phyloP scores from a whole-genome alignment of 2,113 vertebrate species.

The Orientallactaga bullata region DNA sequence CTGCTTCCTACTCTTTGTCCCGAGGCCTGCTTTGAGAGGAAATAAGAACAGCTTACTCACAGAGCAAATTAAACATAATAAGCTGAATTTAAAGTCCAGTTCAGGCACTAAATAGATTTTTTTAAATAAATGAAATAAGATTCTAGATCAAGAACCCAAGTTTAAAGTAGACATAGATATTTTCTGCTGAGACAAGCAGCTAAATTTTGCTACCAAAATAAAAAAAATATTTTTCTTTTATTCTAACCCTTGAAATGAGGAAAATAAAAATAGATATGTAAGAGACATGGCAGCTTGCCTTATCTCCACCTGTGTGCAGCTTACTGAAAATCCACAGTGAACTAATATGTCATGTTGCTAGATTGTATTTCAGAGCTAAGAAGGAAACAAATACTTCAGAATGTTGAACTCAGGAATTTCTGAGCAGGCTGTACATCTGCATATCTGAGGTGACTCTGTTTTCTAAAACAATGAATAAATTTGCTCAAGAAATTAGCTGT shows the following conservation, averaged over 20 bases:
- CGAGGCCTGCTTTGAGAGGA: background rate
- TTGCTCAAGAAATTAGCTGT: slow-evolving; percentile 80
- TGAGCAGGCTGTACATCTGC: slow-evolving; percentile 9
- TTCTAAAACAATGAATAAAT: slow-evolving; percentile 69
- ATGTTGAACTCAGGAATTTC: slow-evolving; percentile 59
- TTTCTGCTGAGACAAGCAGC: slow-evolving; percentile 37
- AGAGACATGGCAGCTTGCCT: slow-evolving; percentile 27
- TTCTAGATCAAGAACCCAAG: slow-evolving; percentile 23
- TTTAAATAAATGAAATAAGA: slow-evolving; percentile 48
- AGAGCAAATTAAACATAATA: background rate
- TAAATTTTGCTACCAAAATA: slow-evolving; percentile 56
- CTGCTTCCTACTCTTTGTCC: background rate
- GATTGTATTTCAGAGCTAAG: slow-evolving; percentile 53
- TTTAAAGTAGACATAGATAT: slow-evolving; percentile 42
- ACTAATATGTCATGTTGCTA: slow-evolving; percentile 39
- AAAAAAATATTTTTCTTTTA: slow-evolving; percentile 13
- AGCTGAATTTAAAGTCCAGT: background rate
- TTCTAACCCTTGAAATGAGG: background rate
- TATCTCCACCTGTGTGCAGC: slow-evolving; percentile 33
- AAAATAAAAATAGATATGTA: background rate
- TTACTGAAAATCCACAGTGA: slow-evolving; percentile 34
- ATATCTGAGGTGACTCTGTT: slow-evolving; percentile 44
- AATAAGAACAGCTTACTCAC: background rate
- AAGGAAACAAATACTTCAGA: slow-evolving; percentile 57
- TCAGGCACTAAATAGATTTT: background rate